Evolutionary conservation across 2,888 invertebrate genomes (phyloP).

Genomic region (Crossocerus cetratus): DNA sequence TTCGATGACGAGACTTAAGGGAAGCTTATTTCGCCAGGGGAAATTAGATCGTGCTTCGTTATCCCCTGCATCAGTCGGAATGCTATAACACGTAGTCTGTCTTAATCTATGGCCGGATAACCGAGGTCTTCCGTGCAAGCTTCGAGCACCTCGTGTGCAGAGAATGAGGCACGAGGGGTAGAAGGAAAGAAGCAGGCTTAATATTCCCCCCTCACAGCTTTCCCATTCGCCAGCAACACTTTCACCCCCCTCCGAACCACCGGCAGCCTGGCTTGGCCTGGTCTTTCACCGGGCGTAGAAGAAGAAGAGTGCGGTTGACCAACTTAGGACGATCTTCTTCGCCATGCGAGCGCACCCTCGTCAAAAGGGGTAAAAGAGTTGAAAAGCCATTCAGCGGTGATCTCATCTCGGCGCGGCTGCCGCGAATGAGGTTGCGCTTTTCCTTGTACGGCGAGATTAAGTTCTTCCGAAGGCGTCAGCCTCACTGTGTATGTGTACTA

Average conservation of each 20-base stretch:
- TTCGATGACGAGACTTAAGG: constrained; percentile 33
- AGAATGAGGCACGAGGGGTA: constrained; percentile 2
- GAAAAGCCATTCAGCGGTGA: constrained; percentile 29
- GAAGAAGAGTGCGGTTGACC: not conserved
- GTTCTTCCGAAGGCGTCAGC: constrained; percentile 19
- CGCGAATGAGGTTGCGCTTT: constrained; percentile 41
- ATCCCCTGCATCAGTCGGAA: constrained; percentile 37
- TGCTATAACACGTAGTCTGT: constrained; percentile 43
- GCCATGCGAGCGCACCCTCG: constrained; percentile 2
- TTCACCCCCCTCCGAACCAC: not conserved
- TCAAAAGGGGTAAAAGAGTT: constrained; percentile 19
- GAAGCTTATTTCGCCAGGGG: constrained; percentile 51
- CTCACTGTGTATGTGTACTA: too few relatives aligned
- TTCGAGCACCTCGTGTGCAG: constrained; percentile 19
- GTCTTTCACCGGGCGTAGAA: not conserved
- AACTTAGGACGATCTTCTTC: constrained; percentile 5
- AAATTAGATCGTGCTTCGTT: constrained; percentile 52
- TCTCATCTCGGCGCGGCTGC: constrained; percentile 46
- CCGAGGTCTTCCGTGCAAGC: constrained; percentile 56
- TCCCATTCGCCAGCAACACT: not conserved
- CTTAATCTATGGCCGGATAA: constrained; percentile 53
- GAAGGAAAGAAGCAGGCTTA: constrained; percentile 8
- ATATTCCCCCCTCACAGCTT: not conserved
- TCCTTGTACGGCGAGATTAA: constrained; percentile 49
- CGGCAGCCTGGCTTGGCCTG: not conserved